phyloP scores from a whole-genome alignment of 2,113 vertebrate species.

The Leptosomus discolor region DNA sequence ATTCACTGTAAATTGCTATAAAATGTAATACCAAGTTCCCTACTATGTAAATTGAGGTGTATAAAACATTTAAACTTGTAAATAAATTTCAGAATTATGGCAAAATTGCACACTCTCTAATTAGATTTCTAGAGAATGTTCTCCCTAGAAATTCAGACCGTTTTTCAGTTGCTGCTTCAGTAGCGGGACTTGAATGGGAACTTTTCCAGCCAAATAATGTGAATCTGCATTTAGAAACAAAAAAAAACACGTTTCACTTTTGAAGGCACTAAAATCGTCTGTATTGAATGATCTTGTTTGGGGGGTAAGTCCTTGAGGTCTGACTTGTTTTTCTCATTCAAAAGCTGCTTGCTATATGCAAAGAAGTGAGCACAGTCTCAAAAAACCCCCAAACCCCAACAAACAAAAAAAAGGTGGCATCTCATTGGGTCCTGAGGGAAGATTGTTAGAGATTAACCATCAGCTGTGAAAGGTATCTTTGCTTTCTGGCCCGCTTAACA shows the following conservation, averaged over 20 bases:
- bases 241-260: background rate
- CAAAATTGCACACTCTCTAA: background rate
- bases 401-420: background rate
- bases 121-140: background rate
- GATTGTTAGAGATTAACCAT: background rate
- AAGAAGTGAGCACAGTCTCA: background rate
- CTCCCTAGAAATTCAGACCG: background rate
- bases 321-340: background rate
- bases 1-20: conserved; percentile 25
- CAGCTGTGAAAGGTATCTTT: background rate
- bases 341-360: background rate
- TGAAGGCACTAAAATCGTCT: background rate
- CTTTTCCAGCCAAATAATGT: background rate
- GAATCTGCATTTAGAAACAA: background rate
- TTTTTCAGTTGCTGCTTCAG: background rate
- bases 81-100: conserved; percentile 58
- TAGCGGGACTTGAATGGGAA: background rate
- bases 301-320: background rate
- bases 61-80: conserved; percentile 56
- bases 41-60: conserved; percentile 60
- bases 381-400: background rate
- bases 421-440: background rate
- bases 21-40: conserved; percentile 24
- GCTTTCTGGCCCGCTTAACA: background rate
- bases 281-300: background rate